Conservation (phyloP, 92 coral and sea anemone species). For the Paramuricea clavata region DNA sequence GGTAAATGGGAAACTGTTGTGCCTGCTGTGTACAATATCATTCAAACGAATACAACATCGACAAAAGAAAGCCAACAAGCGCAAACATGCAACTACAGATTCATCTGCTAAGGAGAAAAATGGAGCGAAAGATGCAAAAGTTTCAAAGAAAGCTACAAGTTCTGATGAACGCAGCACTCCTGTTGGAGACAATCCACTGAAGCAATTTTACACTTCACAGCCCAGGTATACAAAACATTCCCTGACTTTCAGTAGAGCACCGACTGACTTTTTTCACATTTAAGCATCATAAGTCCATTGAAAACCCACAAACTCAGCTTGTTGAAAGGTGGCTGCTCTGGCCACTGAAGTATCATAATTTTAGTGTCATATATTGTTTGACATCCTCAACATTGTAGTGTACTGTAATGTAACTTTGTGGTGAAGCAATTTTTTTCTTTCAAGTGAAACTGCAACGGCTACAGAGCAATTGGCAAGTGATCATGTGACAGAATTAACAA, state of each 20-base stretch:
- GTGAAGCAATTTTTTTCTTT: not conserved
- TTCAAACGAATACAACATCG: constrained; percentile 92
- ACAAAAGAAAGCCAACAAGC: constrained; percentile 76
- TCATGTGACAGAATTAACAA: constrained; percentile 95
- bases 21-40: constrained; percentile 89
- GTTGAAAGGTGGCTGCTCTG: too few species aligned
- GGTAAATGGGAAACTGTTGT: constrained; percentile 95
- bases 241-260: too few species aligned
- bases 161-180: constrained; percentile 33
- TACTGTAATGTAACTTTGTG: too few species aligned
- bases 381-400: too few species aligned
- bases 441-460: constrained; percentile 76
- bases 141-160: constrained; percentile 4
- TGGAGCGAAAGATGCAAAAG: constrained; percentile 26
- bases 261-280: too few species aligned
- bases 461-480: constrained; percentile 78
- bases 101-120: constrained; percentile 24
- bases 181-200: constrained; percentile 38
- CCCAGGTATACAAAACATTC: constrained; percentile 16
- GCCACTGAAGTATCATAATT: too few species aligned
- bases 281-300: too few species aligned
- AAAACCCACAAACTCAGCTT: too few species aligned
- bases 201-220: constrained; percentile 50
- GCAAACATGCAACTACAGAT: constrained; percentile 4
- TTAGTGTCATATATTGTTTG: too few species aligned